phyloP scores from a whole-genome alignment of 2,888 invertebrate species.

The Tubulanus polymorphus region DNA sequence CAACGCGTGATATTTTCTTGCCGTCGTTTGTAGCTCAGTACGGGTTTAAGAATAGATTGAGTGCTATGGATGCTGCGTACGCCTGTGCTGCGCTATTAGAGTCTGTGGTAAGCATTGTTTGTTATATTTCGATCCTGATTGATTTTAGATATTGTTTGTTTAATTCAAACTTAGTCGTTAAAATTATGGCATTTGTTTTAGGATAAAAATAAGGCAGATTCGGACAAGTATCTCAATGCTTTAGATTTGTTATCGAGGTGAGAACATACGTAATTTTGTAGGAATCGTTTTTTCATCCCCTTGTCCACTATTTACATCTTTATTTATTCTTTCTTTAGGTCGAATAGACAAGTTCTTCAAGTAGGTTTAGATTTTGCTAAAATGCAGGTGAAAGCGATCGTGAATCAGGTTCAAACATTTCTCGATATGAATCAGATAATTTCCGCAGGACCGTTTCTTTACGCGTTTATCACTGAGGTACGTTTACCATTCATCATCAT shows the following conservation, averaged over 20 bases:
- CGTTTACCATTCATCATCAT: too few relatives aligned
- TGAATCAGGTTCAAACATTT: slow-evolving; percentile 72
- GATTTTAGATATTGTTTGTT: background rate
- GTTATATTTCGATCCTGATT: too few relatives aligned
- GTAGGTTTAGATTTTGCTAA: slow-evolving; percentile 70
- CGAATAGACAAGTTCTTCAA: slow-evolving; percentile 62
- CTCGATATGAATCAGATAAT: slow-evolving; percentile 76
- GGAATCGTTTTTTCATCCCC: too few relatives aligned
- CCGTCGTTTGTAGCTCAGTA: slow-evolving; percentile 74
- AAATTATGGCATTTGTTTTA: slow-evolving; percentile 41
- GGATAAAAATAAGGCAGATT: slow-evolving; percentile 61
- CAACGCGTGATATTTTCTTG: slow-evolving; percentile 42
- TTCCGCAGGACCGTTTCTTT: slow-evolving; percentile 83
- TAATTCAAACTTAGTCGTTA: too few relatives aligned
- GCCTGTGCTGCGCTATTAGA: slow-evolving; percentile 76
- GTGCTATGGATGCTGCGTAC: slow-evolving; percentile 79
- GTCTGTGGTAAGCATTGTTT: slow-evolving; percentile 61
- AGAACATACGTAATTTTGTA: too few relatives aligned
- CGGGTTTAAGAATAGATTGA: slow-evolving; percentile 74
- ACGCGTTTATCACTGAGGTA: slow-evolving; percentile 80
- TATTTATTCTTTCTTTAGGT: too few relatives aligned
- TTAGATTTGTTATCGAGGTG: slow-evolving; percentile 65
- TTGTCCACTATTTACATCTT: too few relatives aligned
- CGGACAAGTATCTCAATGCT: slow-evolving; percentile 69
- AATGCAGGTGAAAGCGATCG: slow-evolving; percentile 65